Evolutionary conservation across 2,113 vertebrate genomes (phyloP).

Genomic region (Paradoxurus hermaphroditus): DNA sequence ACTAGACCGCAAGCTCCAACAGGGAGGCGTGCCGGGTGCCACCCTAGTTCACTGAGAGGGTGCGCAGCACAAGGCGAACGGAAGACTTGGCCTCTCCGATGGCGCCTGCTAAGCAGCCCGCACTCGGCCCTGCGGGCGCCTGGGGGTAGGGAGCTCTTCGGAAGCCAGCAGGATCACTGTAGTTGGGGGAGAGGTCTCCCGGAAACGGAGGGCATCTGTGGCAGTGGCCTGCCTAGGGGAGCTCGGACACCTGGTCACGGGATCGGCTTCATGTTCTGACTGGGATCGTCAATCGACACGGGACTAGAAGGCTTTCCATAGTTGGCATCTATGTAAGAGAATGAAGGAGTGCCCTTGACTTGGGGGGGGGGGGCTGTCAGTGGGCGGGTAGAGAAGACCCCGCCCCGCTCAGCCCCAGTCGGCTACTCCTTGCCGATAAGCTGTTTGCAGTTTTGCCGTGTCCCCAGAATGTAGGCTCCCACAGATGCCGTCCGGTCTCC

Average conservation of each 20-base stretch:
- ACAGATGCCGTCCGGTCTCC: slow-evolving; percentile 80
- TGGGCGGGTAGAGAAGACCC: slow-evolving; percentile 54
- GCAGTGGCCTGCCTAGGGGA: slow-evolving; percentile 57
- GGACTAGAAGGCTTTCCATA: not conserved
- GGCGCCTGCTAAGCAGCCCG: slow-evolving; percentile 59
- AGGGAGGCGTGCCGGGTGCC: not conserved
- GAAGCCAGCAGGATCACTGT: slow-evolving; percentile 80
- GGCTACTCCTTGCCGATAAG: not conserved
- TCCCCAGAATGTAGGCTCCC: not conserved
- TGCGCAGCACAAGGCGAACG: not conserved
- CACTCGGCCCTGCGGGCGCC: not conserved
- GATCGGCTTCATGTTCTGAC: not conserved
- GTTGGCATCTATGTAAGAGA: slow-evolving; percentile 48
- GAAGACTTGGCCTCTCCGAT: not conserved
- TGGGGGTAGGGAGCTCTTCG: not conserved
- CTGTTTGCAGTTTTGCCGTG: not conserved
- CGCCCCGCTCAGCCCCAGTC: too few relatives aligned
- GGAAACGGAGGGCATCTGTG: slow-evolving; percentile 82
- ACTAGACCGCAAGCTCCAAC: not conserved
- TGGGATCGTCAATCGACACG: not conserved
- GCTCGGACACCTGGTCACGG: not conserved
- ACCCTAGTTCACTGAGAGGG: not conserved
- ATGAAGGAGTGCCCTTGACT: not conserved
- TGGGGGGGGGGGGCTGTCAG: not conserved
- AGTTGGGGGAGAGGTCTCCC: slow-evolving; percentile 43